Evolutionary conservation across 2,113 vertebrate species (phyloP).

Genomic region (Larimichthys crocea): DNA sequence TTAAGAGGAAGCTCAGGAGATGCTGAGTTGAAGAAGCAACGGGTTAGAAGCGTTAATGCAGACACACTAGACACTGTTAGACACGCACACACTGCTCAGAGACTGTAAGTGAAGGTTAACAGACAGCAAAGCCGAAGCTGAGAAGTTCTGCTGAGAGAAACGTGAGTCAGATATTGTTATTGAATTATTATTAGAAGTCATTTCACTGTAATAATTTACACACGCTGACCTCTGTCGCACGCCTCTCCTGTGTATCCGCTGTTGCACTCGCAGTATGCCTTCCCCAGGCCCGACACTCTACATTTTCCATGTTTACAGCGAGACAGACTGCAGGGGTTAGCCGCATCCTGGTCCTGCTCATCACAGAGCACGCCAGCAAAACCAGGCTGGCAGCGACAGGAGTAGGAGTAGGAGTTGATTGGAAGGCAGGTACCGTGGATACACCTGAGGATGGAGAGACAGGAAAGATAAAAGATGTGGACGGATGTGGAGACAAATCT

Average conservation of each 20-base stretch:
- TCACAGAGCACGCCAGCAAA: conserved; percentile 94
- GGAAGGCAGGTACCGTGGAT: conserved; percentile 94
- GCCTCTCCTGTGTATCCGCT: conserved; percentile 93
- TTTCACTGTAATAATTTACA: not conserved
- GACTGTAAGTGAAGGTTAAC: not conserved
- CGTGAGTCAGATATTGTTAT: not conserved
- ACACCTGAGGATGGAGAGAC: conserved; percentile 85
- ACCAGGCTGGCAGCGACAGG: conserved; percentile 95
- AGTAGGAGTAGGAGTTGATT: conserved; percentile 98
- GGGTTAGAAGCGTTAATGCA: conserved; percentile 66
- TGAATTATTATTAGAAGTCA: not conserved
- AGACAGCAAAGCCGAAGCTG: conserved; percentile 27
- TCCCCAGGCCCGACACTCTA: conserved; percentile 92
- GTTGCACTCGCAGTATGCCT: conserved; percentile 96
- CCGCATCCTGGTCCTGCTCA: conserved; percentile 88
- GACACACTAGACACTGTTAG: conserved; percentile 56
- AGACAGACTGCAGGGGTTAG: conserved; percentile 90
- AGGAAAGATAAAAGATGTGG: not conserved
- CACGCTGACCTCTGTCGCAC: conserved; percentile 92
- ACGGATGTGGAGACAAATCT: not conserved
- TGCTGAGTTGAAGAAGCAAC: conserved; percentile 71
- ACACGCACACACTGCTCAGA: conserved; percentile 23
- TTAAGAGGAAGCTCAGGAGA: conserved; percentile 87
- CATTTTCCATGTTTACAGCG: conserved; percentile 96
- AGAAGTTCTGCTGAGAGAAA: conserved; percentile 27